phyloP scores from a whole-genome alignment of 1,140 invertebrate genomes.

The Macrobrachium nipponense region DNA sequence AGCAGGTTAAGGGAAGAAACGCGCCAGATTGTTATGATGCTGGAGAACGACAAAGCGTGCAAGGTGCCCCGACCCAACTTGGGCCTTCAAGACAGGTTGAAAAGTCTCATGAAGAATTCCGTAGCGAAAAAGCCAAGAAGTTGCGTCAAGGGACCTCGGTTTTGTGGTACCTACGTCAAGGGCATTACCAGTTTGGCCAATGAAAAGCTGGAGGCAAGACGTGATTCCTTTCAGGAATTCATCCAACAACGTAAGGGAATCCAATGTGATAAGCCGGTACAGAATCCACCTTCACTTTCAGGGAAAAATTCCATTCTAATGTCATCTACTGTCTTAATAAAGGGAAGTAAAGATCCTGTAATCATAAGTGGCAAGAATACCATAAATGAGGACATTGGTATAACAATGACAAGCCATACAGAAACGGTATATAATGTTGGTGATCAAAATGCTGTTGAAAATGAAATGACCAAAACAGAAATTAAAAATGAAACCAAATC shows the following conservation, averaged over 20 bases:
- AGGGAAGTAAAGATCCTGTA: no score
- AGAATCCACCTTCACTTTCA: background rate
- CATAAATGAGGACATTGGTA: no score
- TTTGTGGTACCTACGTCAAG: conserved; percentile 45
- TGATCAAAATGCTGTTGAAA: no score
- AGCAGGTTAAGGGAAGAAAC: conserved; percentile 41
- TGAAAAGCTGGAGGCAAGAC: background rate
- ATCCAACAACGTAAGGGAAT: background rate
- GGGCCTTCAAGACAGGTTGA: conserved; percentile 41
- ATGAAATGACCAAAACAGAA: no score
- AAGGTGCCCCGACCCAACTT: conserved; percentile 31
- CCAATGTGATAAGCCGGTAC: background rate
- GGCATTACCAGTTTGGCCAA: conserved; percentile 23
- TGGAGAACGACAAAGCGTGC: conserved; percentile 34
- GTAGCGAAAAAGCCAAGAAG: background rate
- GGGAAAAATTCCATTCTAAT: background rate
- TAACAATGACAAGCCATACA: no score
- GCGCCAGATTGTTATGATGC: conserved; percentile 35
- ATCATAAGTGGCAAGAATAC: no score
- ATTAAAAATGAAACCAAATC: no score
- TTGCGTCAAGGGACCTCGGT: conserved; percentile 38
- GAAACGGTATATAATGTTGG: no score
- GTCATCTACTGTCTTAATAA: background rate
- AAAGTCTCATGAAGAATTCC: conserved; percentile 17
- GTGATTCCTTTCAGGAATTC: conserved; percentile 28